These are phyloP conservation scores for Clarias pachynema DNA, from an alignment of 2,797 vertebrate species.

Conservation along the genomic window DNA sequence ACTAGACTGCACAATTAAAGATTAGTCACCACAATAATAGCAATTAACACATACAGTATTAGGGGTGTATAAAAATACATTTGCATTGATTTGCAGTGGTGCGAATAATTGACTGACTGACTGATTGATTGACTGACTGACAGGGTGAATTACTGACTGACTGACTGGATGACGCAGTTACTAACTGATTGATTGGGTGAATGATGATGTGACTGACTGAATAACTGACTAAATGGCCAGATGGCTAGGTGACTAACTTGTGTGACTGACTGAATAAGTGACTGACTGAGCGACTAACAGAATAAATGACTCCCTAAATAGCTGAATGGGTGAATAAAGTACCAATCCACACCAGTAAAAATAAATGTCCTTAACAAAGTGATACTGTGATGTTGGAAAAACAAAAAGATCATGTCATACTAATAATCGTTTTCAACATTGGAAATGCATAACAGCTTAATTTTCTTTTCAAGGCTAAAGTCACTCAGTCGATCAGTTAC, in stretches of 20 bases:
- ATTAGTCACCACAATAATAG: background rate
- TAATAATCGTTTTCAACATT: background rate
- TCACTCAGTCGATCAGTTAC: background rate
- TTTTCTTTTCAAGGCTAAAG: background rate
- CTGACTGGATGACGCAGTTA: background rate
- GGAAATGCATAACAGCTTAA: background rate
- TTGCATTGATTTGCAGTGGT: no score
- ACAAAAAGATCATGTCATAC: background rate
- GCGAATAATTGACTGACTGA: no score
- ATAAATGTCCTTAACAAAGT: background rate
- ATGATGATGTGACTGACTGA: background rate
- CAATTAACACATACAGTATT: no score
- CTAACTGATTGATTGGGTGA: background rate
- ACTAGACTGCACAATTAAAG: background rate
- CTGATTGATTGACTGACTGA: no score
- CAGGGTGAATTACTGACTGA: background rate
- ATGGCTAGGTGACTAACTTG: no score
- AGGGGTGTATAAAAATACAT: no score
- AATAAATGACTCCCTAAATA: no score
- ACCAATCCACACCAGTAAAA: background rate
- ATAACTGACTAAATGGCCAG: background rate
- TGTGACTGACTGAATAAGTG: background rate
- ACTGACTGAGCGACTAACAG: no score
- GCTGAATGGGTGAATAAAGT: no score
- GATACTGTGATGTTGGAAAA: background rate